Conservation (phyloP, 2,797 vertebrate species). For the Denticeps clupeoides region DNA sequence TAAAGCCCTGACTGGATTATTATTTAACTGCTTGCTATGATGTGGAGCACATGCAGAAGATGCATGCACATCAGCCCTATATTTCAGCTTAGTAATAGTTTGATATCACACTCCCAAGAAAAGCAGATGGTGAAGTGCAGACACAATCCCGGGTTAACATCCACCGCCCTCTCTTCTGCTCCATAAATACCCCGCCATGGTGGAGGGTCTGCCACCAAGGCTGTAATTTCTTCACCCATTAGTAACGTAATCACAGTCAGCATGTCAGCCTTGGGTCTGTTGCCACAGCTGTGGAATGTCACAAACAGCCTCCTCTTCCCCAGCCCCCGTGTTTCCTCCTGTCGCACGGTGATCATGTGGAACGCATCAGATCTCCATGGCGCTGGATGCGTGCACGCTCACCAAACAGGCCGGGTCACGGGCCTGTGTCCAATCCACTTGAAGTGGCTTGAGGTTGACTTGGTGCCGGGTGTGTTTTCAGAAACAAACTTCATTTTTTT, state of each 20-base stretch:
- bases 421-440: too few relatives aligned
- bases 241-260: constrained; percentile 53
- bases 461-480: too few relatives aligned
- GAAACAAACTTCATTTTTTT: too few relatives aligned
- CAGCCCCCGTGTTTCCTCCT: neutral
- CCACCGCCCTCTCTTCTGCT: constrained; percentile 20
- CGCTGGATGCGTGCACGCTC: too few relatives aligned
- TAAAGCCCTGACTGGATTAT: neutral
- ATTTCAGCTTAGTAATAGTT: too few relatives aligned
- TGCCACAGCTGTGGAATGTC: constrained; percentile 49
- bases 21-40: neutral
- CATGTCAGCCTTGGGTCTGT: constrained; percentile 35
- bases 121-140: too few relatives aligned
- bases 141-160: neutral
- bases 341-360: neutral
- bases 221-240: constrained; percentile 50
- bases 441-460: too few relatives aligned
- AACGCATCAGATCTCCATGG: neutral
- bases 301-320: constrained; percentile 17
- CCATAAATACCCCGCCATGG: constrained; percentile 42
- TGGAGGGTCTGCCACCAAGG: constrained; percentile 40
- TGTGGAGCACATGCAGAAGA: too few relatives aligned
- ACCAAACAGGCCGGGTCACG: neutral
- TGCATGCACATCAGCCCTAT: too few relatives aligned
- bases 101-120: too few relatives aligned